These are phyloP conservation scores for Stegana nigrithorax DNA, from an alignment of 2,888 invertebrate genomes.

Conservation along the genomic window DNA sequence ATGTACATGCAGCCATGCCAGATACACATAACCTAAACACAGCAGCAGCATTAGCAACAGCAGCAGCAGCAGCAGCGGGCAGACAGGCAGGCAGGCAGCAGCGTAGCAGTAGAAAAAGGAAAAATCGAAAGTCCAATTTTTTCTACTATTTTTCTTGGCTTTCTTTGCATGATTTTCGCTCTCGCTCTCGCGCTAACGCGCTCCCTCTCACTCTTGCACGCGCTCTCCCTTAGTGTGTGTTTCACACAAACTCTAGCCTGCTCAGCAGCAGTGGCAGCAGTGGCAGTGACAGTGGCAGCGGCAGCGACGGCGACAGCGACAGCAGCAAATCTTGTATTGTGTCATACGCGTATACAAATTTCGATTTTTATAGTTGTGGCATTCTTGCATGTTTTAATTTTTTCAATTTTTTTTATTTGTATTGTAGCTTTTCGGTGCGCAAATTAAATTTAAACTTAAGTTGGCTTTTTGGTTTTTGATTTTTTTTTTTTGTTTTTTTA, in stretches of 20 bases:
- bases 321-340: too few species aligned
- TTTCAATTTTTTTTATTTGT: too few species aligned
- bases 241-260: background rate
- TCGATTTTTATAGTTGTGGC: too few species aligned
- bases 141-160: constrained; percentile 11
- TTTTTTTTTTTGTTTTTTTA: background rate
- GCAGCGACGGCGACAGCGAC: too few species aligned
- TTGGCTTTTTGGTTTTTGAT: background rate
- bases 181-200: background rate
- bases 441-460: too few species aligned
- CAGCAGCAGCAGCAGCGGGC: background rate
- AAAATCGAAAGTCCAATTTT: constrained; percentile 46
- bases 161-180: background rate
- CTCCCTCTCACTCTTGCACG: background rate
- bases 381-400: too few species aligned
- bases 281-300: too few species aligned
- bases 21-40: constrained; percentile 1
- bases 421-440: too few species aligned
- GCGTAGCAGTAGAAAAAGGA: constrained; percentile 24
- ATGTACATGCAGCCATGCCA: background rate
- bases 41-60: background rate
- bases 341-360: too few species aligned
- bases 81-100: too few species aligned
- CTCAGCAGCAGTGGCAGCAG: too few species aligned
- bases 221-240: background rate